These are phyloP conservation scores for Nesidiocoris tenuis DNA, from an alignment of 2,888 invertebrate genomes.

Conservation along the genomic window DNA sequence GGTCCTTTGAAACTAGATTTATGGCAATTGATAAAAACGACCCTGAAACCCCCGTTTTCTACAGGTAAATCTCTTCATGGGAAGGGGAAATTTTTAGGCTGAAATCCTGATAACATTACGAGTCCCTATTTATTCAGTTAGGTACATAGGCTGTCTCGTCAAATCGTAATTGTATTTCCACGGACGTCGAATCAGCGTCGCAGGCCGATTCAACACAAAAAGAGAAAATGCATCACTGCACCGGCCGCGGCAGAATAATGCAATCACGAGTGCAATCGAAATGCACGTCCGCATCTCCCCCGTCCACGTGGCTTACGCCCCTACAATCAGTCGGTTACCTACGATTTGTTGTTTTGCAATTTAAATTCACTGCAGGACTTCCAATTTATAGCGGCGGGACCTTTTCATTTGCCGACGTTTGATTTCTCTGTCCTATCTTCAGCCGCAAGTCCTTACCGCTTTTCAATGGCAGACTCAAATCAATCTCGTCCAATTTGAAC, in stretches of 20 bases:
- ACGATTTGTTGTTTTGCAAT: constrained; percentile 40
- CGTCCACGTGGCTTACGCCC: constrained; percentile 9
- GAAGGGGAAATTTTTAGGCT: too few species aligned
- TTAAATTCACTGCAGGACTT: constrained; percentile 37
- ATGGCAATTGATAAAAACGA: too few species aligned
- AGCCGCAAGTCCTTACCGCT: too few species aligned
- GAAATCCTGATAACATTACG: not conserved
- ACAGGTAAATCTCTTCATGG: too few species aligned
- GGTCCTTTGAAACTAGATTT: too few species aligned
- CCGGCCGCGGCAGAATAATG: constrained; percentile 26
- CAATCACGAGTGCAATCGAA: constrained; percentile 36
- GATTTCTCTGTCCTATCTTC: too few species aligned
- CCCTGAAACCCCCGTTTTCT: too few species aligned
- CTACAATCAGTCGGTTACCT: constrained; percentile 17
- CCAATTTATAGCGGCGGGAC: constrained; percentile 10
- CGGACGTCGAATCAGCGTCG: not conserved
- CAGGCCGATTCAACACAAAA: constrained; percentile 2
- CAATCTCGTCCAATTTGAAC: too few species aligned
- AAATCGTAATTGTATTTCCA: not conserved
- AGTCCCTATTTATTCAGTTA: not conserved
- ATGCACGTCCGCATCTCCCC: constrained; percentile 29
- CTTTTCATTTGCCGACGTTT: too few species aligned
- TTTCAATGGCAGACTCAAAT: too few species aligned
- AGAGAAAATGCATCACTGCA: constrained; percentile 5
- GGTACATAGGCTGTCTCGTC: not conserved